Base-by-base conservation (phyloP, 2,797 vertebrate species). In the Vespertilio murinus region DNA sequence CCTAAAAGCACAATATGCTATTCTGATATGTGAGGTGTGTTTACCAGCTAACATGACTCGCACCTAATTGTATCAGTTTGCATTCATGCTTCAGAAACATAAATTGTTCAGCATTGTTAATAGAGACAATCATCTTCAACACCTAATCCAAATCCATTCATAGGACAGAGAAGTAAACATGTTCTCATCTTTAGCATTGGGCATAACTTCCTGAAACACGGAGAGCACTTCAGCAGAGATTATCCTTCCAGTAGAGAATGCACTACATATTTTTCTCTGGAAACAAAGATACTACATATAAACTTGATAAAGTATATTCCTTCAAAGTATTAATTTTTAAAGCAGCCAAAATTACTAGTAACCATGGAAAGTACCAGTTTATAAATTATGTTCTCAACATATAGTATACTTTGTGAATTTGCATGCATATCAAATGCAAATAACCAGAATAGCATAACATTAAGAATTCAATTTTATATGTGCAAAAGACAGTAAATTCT, bases 341-440 rank as follows among this genome's bases (percentile, higher is more conserved):
- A 96, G 93, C 6, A 6, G 75, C 93, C 59, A 75, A 97, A 97
- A 98, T 87, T 89, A 91, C 91, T 97, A 86, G 82, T 95, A 97
- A 92, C 93, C 88, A 92, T 82, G 5, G 20, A 82, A 92, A 96
- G 90, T 61, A 84, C 90, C 5, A 6, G 95, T 92, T 93, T 91
- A 88, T 97, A 95, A 97, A 97, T 96, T 95, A 95, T 78, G 86
- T 96, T 95, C 86, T 70, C 14, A 5, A 92, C 86, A 92, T 70
- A 90, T n/a, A 86, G 90, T 93, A 97, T 96, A 96, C 95, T 94
- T 94, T 95, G 91, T 96, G 86, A 95, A 97, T 97, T 97, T 96
- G 94, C 94, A 97, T 93, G 97, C 96, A 97, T 95, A 97, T 97
- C 95, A 96, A 97, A 96, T 96, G 95, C 96, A 96, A 97, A 96